These are phyloP conservation scores for Proisotoma minuta DNA, from an alignment of 2,888 invertebrate genomes.

Conservation along the genomic window DNA sequence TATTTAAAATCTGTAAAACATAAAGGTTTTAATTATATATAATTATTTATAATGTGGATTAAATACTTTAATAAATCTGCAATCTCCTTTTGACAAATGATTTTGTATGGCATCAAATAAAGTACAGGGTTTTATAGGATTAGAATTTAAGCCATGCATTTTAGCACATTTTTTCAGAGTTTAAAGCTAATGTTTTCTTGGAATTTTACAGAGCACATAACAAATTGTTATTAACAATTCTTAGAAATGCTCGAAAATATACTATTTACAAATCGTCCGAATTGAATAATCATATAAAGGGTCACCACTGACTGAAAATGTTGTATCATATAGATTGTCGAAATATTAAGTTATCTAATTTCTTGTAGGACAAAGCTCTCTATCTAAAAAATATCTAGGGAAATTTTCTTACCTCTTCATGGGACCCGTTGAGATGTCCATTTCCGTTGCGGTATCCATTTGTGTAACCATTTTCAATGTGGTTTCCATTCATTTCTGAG, in stretches of 20 bases:
- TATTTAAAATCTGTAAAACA: constrained; percentile 15
- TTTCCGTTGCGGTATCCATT: constrained; percentile 41
- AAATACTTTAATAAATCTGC: no score
- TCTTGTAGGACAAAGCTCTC: no score
- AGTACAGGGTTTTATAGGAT: no score
- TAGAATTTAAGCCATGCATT: no score
- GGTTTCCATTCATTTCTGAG: constrained; percentile 39
- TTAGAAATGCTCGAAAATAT: not conserved
- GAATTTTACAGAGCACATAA: not conserved
- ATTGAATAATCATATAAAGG: no score
- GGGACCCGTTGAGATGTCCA: constrained; percentile 28
- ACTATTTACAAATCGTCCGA: not conserved
- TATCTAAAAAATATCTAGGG: not conserved
- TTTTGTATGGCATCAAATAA: no score
- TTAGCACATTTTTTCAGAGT: not conserved
- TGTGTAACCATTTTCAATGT: constrained; percentile 32
- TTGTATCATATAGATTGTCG: no score
- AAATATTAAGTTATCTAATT: no score
- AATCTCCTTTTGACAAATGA: no score
- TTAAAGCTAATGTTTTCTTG: not conserved
- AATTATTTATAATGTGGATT: no score
- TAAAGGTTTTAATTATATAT: no score
- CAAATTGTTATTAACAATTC: not conserved
- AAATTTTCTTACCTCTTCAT: constrained; percentile 31
- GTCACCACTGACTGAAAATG: no score